A percentile compares a stretch with the other conserved stretches of the same genome.
These are phyloP conservation scores for Heliothis virescens DNA, from an alignment of 1,140 invertebrate species.

Conservation along the genomic window DNA sequence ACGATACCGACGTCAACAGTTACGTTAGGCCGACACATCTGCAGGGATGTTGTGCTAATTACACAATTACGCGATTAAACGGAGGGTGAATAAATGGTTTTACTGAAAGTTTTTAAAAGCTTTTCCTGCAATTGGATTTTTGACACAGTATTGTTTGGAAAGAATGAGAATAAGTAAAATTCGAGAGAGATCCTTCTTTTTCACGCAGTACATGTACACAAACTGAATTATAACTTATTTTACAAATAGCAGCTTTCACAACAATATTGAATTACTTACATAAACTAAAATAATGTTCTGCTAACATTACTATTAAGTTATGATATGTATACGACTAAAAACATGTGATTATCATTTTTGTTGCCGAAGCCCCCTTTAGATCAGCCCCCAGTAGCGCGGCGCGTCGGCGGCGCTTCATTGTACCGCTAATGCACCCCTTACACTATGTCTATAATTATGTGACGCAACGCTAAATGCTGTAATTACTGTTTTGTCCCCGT, in stretches of 20 bases:
- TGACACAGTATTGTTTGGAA: not conserved
- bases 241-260: no score
- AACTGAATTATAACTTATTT: no score
- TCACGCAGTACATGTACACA: no score
- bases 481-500: slow-evolving; percentile 75
- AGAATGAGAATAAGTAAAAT: no score
- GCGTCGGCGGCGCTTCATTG: slow-evolving; percentile 60
- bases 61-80: slow-evolving; percentile 46
- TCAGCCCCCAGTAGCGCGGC: slow-evolving; percentile 49
- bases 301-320: not conserved
- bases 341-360: slow-evolving; percentile 63
- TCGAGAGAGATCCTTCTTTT: no score
- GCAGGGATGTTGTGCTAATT: slow-evolving; percentile 43
- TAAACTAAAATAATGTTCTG: no score
- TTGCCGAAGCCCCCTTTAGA: slow-evolving; percentile 53
- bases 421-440: slow-evolving; percentile 75
- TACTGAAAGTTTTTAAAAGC: slow-evolving; percentile 1
- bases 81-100: slow-evolving; percentile 15
- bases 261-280: no score
- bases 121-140: not conserved
- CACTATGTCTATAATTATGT: slow-evolving; percentile 73
- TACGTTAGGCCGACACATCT: slow-evolving; percentile 49
- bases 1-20: slow-evolving; percentile 67
- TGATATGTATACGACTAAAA: slow-evolving; percentile 17
- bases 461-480: slow-evolving; percentile 75